Conservation (phyloP, 2,113 vertebrate species). For the Osmerus eperlanus region DNA sequence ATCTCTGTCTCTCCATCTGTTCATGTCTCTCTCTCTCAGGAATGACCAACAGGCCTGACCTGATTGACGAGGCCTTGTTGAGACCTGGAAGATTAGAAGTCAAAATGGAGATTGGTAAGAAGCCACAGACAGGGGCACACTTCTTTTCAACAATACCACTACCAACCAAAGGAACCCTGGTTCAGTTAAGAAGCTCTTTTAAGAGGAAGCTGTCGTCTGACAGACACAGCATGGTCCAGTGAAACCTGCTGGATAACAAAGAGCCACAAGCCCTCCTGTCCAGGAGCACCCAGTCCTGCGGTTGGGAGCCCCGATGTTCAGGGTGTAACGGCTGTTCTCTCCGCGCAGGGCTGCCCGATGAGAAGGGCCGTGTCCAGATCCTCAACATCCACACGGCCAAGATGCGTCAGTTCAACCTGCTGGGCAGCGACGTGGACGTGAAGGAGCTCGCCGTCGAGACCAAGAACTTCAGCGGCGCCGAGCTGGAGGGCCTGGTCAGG, state of each 20-base stretch:
- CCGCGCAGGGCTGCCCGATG: conserved; percentile 84
- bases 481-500: conserved; percentile 91
- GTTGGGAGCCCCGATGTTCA: no score
- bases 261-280: neutral
- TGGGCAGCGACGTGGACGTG: conserved; percentile 81
- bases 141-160: no score
- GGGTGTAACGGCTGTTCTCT: neutral
- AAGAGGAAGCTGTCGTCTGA: neutral
- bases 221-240: neutral
- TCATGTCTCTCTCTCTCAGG: conserved; percentile 65
- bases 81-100: conserved; percentile 93
- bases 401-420: conserved; percentile 86
- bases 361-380: conserved; percentile 90
- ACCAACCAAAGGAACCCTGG: no score
- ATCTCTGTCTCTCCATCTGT: neutral
- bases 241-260: neutral
- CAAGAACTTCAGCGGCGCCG: conserved; percentile 96
- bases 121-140: neutral
- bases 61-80: conserved; percentile 94
- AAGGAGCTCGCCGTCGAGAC: conserved; percentile 87
- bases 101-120: conserved; percentile 97
- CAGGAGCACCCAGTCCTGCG: no score
- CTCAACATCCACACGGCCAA: conserved; percentile 90
- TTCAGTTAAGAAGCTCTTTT: no score
- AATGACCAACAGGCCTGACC: conserved; percentile 97